Evolutionary conservation across 1,140 invertebrate species (phyloP).

Genomic region (Hyposmocoma kahamanoa): DNA sequence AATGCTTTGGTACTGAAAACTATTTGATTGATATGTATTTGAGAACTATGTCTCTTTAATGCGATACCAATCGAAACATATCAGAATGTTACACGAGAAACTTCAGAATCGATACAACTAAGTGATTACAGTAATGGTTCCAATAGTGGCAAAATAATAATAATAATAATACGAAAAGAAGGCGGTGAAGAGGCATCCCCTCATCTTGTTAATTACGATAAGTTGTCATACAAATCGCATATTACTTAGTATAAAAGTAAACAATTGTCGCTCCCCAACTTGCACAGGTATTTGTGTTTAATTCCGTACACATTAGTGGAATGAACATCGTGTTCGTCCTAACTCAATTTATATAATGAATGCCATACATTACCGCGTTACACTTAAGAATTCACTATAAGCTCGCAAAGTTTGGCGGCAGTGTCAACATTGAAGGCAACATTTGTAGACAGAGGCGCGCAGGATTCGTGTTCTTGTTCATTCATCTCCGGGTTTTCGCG

Average conservation of each 20-base stretch:
- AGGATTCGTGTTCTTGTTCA: conserved; percentile 16
- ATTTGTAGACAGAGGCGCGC: not conserved
- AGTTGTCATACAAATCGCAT: not conserved
- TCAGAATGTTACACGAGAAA: too few relatives aligned
- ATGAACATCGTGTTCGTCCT: conserved; percentile 46
- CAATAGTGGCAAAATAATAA: not conserved
- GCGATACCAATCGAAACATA: too few relatives aligned
- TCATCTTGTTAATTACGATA: not conserved
- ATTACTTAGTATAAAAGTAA: conserved; percentile 5
- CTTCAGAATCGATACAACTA: too few relatives aligned
- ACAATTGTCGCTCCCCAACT: conserved; percentile 2
- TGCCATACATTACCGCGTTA: conserved; percentile 59
- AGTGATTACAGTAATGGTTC: too few relatives aligned
- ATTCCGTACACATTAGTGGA: conserved; percentile 56
- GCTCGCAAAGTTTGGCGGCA: conserved; percentile 42
- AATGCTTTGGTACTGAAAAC: too few relatives aligned
- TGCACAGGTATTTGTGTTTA: conserved; percentile 39
- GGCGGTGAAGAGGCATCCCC: too few relatives aligned
- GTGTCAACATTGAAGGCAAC: conserved; percentile 42
- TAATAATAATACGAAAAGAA: too few relatives aligned
- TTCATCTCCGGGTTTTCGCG: conserved; percentile 30
- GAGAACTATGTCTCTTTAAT: too few relatives aligned
- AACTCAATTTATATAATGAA: conserved; percentile 68
- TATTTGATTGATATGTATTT: too few relatives aligned
- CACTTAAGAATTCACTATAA: conserved; percentile 49